Base-by-base conservation (phyloP, 2,113 vertebrate genomes). In the Mesocricetus auratus region DNA sequence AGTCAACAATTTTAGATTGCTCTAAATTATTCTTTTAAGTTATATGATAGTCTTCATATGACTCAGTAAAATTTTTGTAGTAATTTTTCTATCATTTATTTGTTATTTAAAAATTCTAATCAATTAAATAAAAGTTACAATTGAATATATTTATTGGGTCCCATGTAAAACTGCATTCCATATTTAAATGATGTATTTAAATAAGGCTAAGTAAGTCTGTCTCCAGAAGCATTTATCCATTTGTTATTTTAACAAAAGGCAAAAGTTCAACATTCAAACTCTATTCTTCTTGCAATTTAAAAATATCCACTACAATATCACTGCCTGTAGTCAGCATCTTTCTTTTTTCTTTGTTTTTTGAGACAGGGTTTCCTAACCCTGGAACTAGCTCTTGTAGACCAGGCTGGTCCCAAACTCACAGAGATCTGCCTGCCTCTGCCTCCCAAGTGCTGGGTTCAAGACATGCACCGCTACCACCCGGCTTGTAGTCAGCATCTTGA, bases 11-110 rank as follows among this genome's bases (percentile, higher is more conserved):
- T 92, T 92, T 45, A 86, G 83, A 53, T 93, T 89, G 36, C 5
- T 17, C 17, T 29, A 3, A 73, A 87, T 96, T 93, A 83, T 16
- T 60, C 4, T 95, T 95, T 95, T 60, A 74, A 79, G 45, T 95
- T 96, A 50, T 83, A 42, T 94, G 22, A 53, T 79, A 66, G n/a
- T 24, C 24, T 94, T 94, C 13, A 90, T 33, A 71, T 96, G 26
- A 17, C 29, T 95, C 75, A 94, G 53, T 75, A 93, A 94, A 92
- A 58, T 66, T 74, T 89, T 77, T 78, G 26, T 85, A 50, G 79
- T 56, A 53, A 71, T n/a, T 69, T 89, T 73, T 81, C 15, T 82
- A 10, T 12, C 33, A 60, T 83, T 82, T 77, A 31, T 33, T 45
- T 73, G 73, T 45, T 56, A 74, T 88, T 45, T 78, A 69, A 33